Percentiles rank a stretch among this genome's conserved stretches.
Evolutionary conservation across 2,797 vertebrate species (phyloP).

Genomic region (Gadopsis marmoratus): DNA sequence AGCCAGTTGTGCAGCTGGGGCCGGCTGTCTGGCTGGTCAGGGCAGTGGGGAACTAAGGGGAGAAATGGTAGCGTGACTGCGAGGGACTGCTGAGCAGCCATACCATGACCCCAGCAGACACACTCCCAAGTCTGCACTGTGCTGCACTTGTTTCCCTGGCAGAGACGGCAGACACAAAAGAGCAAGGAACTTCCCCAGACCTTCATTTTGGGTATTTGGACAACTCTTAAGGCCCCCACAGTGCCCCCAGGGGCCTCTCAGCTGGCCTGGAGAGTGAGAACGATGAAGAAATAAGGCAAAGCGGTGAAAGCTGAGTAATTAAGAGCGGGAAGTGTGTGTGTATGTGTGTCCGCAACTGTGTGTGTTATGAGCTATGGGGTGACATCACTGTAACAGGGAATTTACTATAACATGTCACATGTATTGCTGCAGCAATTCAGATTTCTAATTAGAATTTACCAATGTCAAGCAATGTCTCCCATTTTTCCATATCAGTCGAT

Average conservation of each 20-base stretch:
- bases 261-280: constrained; percentile 62
- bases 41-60: constrained; percentile 50
- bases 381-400: constrained; percentile 64
- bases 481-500: constrained; percentile 27
- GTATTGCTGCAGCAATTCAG: constrained; percentile 25
- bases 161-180: constrained; percentile 67
- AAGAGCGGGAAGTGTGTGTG: constrained; percentile 51
- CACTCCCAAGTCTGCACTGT: constrained; percentile 74
- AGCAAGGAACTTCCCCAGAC: constrained; percentile 74
- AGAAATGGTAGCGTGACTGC: constrained; percentile 78
- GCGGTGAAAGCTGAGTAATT: constrained; percentile 68
- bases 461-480: constrained; percentile 9
- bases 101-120: constrained; percentile 72
- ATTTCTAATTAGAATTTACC: constrained; percentile 17
- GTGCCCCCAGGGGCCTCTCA: constrained; percentile 71
- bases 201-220: constrained; percentile 83
- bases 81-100: constrained; percentile 55
- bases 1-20: constrained; percentile 75
- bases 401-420: constrained; percentile 55
- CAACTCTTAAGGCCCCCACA: constrained; percentile 77
- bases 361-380: constrained; percentile 31
- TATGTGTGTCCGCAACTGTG: constrained; percentile 27
- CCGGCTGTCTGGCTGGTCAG: constrained; percentile 50
- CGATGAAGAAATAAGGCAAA: constrained; percentile 54
- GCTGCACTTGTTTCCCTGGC: constrained; percentile 82